phyloP scores from a whole-genome alignment of 2,888 invertebrate species.

The Thysanoteuthis rhombus region DNA sequence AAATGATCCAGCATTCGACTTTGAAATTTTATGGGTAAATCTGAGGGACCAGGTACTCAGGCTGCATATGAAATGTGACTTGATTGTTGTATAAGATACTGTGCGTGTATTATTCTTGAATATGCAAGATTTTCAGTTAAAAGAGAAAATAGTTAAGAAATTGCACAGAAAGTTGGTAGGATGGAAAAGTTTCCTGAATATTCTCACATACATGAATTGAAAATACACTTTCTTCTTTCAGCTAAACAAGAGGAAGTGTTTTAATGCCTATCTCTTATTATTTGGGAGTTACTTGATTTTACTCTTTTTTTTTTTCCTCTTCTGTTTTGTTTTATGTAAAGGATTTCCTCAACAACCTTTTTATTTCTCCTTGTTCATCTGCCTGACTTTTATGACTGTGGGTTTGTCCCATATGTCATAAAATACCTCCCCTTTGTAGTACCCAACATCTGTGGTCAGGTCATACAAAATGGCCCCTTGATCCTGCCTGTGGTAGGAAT shows the following conservation, averaged over 20 bases:
- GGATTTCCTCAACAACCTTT: neutral
- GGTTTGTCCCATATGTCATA: neutral
- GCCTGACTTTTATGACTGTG: neutral
- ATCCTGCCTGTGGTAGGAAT: neutral
- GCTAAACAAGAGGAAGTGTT: neutral
- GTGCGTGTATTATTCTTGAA: neutral
- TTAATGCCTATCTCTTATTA: neutral
- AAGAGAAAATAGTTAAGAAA: neutral
- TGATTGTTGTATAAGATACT: too few species aligned
- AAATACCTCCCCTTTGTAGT: slow-evolving; percentile 12
- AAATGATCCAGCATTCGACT: too few species aligned
- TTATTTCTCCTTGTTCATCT: neutral
- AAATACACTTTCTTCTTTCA: neutral
- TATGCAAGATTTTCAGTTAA: neutral
- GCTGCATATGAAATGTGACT: too few species aligned
- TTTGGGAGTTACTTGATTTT: neutral
- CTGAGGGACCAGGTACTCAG: too few species aligned
- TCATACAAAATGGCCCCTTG: neutral
- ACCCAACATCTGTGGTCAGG: neutral
- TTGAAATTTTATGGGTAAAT: too few species aligned
- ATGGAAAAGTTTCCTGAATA: neutral
- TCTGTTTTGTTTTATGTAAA: neutral
- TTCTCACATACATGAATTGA: neutral
- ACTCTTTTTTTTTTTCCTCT: neutral
- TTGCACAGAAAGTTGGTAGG: too few species aligned